These are phyloP conservation scores for Pheosia gnoma DNA, from an alignment of 2,888 invertebrate species.

Conservation along the genomic window DNA sequence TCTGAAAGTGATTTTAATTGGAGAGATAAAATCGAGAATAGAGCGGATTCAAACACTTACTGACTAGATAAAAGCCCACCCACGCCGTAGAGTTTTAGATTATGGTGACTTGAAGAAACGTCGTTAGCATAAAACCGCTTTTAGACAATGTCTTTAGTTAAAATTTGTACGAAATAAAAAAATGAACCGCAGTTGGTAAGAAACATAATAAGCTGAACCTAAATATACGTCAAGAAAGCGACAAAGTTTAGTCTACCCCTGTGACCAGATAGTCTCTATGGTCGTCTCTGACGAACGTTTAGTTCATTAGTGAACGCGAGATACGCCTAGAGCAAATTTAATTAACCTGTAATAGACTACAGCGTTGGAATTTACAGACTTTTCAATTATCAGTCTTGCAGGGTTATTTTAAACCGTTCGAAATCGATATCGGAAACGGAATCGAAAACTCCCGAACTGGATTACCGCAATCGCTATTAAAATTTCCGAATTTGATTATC, in stretches of 20 bases:
- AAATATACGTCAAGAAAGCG: too few relatives aligned
- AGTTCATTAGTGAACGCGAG: not conserved
- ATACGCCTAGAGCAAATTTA: not conserved
- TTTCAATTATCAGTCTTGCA: too few relatives aligned
- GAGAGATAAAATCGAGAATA: slow-evolving; percentile 5
- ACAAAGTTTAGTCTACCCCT: not conserved
- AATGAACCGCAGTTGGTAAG: too few relatives aligned
- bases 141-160: not conserved
- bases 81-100: not conserved
- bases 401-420: too few relatives aligned
- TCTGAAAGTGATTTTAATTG: slow-evolving; percentile 4
- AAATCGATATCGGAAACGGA: too few relatives aligned
- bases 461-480: too few relatives aligned
- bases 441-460: too few relatives aligned
- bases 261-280: not conserved
- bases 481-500: too few relatives aligned
- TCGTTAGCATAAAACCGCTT: not conserved
- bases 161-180: not conserved
- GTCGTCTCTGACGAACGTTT: too few relatives aligned
- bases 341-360: not conserved
- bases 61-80: slow-evolving; percentile 5
- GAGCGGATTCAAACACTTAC: slow-evolving; percentile 5
- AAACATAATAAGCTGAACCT: too few relatives aligned
- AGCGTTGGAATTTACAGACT: not conserved
- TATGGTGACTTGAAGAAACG: not conserved